These are phyloP conservation scores for Crotalus horridus DNA, from an alignment of 2,113 vertebrate genomes.

Conservation along the genomic window DNA sequence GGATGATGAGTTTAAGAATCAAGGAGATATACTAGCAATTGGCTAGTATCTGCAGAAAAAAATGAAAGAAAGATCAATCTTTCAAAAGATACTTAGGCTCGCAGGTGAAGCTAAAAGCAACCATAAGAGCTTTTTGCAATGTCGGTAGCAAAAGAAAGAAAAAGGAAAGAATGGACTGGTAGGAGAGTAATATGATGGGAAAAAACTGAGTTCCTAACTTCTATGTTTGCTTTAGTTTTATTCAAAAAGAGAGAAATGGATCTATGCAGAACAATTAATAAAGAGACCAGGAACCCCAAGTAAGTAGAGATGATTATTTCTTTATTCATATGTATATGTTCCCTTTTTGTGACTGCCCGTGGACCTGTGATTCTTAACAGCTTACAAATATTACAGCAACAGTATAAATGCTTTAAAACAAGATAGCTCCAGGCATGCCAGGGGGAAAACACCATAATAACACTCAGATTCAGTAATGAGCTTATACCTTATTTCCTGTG, in stretches of 20 bases:
- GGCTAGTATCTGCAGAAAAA: neutral
- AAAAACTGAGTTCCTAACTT: neutral
- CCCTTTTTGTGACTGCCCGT: neutral
- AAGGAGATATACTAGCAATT: neutral
- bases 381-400: neutral
- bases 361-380: neutral
- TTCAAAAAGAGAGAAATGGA: neutral
- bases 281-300: neutral
- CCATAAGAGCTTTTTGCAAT: neutral
- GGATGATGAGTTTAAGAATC: neutral
- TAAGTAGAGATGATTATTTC: neutral
- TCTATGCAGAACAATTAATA: neutral
- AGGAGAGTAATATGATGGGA: neutral
- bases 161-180: neutral
- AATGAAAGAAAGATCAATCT: neutral
- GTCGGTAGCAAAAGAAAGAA: neutral
- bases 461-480: neutral
- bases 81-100: neutral
- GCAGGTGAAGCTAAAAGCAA: neutral
- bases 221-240: neutral
- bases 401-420: neutral
- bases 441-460: neutral
- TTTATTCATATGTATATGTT: neutral
- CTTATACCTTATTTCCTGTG: neutral
- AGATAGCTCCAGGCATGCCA: neutral